Conservation (phyloP, 2,113 vertebrate species). For the Tamias sibiricus region DNA sequence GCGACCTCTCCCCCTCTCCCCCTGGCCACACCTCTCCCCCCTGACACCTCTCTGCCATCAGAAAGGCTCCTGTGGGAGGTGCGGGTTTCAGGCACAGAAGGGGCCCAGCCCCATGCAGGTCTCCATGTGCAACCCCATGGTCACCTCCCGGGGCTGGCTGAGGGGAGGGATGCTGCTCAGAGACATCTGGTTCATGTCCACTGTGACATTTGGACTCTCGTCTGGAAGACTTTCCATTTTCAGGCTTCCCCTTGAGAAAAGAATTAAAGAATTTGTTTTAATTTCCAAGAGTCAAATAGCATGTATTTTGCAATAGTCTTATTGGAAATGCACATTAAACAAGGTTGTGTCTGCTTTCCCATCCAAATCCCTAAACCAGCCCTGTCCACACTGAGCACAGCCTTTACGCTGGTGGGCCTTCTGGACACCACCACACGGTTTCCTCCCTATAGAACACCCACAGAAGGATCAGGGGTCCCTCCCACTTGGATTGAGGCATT, state of each 20-base stretch:
- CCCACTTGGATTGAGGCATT: neutral
- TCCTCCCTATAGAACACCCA: accelerated
- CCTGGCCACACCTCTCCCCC: no score
- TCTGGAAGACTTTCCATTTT: neutral
- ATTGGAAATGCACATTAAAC: neutral
- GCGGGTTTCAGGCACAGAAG: accelerated
- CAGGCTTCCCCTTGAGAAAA: neutral
- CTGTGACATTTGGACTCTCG: neutral
- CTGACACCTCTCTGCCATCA: no score
- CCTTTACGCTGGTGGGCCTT: neutral
- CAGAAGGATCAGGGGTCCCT: neutral
- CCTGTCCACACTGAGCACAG: accelerated
- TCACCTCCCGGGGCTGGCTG: neutral
- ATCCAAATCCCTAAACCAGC: no score
- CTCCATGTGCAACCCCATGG: neutral
- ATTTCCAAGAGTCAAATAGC: neutral
- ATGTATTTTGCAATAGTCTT: neutral
- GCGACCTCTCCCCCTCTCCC: no score
- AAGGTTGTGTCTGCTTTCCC: neutral
- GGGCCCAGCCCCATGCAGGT: neutral
- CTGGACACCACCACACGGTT: accelerated
- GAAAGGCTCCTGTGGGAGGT: accelerated
- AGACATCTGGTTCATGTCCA: neutral
- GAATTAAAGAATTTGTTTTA: neutral
- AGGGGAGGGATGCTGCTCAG: neutral